Percentiles rank a stretch among this genome's conserved stretches.
phyloP scores from a whole-genome alignment of 2,113 vertebrate species.

The Phasianus colchicus region DNA sequence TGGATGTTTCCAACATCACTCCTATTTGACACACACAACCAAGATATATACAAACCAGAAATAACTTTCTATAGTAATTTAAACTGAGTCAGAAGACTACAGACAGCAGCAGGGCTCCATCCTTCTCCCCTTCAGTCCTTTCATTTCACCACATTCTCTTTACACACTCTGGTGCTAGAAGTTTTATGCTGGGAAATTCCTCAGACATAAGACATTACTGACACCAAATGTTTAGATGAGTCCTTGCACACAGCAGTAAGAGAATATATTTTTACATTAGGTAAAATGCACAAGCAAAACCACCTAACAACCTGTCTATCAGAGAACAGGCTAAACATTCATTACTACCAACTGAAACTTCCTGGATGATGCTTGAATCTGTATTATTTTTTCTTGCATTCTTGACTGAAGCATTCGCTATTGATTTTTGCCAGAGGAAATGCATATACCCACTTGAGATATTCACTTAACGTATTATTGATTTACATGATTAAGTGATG shows the following conservation, averaged over 20 bases:
- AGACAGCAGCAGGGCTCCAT: neutral
- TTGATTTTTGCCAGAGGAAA: neutral
- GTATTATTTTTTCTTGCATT: neutral
- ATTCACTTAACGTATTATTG: neutral
- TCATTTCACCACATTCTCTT: neutral
- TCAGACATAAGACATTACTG: constrained; percentile 34
- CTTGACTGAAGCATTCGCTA: neutral
- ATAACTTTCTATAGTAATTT: neutral
- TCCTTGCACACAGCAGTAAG: neutral
- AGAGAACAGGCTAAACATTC: neutral
- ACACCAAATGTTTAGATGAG: constrained; percentile 37
- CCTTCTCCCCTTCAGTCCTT: neutral
- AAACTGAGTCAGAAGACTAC: neutral
- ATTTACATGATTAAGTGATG: neutral
- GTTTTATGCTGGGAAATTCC: neutral
- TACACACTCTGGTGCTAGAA: neutral
- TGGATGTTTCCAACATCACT: neutral
- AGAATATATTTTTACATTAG: neutral
- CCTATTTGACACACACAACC: neutral
- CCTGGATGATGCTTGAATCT: neutral
- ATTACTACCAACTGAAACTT: neutral
- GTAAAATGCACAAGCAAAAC: neutral
- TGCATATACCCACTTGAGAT: neutral
- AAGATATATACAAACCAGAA: neutral
- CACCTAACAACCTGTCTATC: neutral